Conservation (phyloP, 2,888 invertebrate species). For the Hymenopus coronatus region DNA sequence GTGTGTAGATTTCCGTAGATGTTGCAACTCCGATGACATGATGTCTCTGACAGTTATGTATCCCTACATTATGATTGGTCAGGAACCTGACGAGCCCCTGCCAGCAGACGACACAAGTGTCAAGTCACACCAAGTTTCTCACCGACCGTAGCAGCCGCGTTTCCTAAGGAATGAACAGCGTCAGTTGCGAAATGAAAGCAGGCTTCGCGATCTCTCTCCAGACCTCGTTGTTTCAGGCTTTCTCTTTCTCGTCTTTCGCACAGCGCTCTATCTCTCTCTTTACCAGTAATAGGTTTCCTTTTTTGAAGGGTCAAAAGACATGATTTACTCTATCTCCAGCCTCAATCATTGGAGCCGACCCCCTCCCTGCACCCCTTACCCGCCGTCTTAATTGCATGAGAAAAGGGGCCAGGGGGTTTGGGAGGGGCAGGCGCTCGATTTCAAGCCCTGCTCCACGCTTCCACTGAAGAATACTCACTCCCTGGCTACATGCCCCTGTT, state of each 20-base stretch:
- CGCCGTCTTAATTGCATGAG: constrained; percentile 31
- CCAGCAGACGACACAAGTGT: no score
- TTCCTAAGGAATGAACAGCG: no score
- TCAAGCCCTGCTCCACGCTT: not conserved
- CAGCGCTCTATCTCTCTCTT: constrained; percentile 24
- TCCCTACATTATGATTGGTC: no score
- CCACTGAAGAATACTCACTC: constrained; percentile 10
- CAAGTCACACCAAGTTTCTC: no score
- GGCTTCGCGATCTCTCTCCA: not conserved
- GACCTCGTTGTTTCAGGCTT: not conserved
- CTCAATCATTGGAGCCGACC: constrained; percentile 32
- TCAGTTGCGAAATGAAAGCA: not conserved
- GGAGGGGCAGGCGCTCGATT: constrained; percentile 21
- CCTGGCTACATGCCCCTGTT: not conserved
- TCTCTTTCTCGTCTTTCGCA: constrained; percentile 17
- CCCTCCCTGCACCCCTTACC: not conserved
- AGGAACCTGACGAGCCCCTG: no score
- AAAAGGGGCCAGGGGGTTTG: constrained; percentile 9
- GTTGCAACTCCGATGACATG: no score
- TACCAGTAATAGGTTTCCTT: constrained; percentile 35
- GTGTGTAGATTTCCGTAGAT: no score
- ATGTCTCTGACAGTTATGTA: no score
- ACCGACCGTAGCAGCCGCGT: no score
- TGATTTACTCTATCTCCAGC: constrained; percentile 35
- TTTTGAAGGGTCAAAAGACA: constrained; percentile 36